Base-by-base conservation (phyloP, 2,797 vertebrate species). In the Buceros bicornis region DNA sequence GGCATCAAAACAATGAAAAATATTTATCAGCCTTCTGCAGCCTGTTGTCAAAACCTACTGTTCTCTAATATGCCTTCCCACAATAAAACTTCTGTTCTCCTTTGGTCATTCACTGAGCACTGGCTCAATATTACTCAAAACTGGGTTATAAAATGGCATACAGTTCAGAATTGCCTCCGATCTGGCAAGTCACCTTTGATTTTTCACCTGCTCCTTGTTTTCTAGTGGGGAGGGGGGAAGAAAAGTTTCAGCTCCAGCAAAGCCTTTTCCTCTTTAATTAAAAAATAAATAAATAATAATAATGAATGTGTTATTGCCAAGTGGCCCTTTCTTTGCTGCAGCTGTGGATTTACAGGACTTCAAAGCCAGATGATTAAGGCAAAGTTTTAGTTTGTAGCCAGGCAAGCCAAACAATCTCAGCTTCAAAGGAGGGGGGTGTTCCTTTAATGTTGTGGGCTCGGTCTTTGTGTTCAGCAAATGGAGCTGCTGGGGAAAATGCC, bases 341-440 rank as follows among this genome's bases (percentile, higher is more conserved):
- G 74, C 90, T 93, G 88, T 93, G 90, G 73, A 73, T 94, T 84
- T 94, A 71, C 56, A 64, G 82, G 43, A 89, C 89, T 94, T 97
- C 94, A 92, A 96, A 97, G 94, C 67, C 26, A 20, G 51, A 66
- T 91, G 88, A 81, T 95, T 94, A 91, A 93, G 95, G 72, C 29
- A 6, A 60, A 83, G 92, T 58, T 86, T 91, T 51, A 86, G 58
- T 95, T 83, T 84, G 86, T 81, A 90, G 65, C 69, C 64, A 81
- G 83, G 56, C 71, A 82, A 96, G 61, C 33, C 74, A 94, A 95
- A 82, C 81, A 93, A 69, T 67, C 81, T 73, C 15, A 71, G 8
- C 93, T 94, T 92, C 92, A 95, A 95, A 97, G 91, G 53, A 57
- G 20, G 25, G 72, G 84, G 67, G 11, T 61, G 71, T 65, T 67